Evolutionary conservation across 2,888 invertebrate genomes (phyloP).

Genomic region (Noctua pronuba): DNA sequence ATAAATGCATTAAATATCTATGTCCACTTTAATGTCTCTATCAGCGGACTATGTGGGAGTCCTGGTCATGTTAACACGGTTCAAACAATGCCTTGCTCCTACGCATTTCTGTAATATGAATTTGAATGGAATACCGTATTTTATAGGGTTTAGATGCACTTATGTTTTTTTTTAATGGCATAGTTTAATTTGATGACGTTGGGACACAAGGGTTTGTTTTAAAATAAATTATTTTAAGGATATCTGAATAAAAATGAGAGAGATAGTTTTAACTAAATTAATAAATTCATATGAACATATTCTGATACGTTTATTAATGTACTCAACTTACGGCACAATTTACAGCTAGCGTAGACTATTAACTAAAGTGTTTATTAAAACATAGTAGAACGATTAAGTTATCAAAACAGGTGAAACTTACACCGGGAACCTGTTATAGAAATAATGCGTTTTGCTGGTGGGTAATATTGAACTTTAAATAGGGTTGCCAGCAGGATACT

Average conservation of each 20-base stretch:
- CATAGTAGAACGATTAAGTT: slow-evolving; percentile 59
- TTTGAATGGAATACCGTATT: slow-evolving; percentile 57
- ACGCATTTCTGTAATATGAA: slow-evolving; percentile 63
- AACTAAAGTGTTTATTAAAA: slow-evolving; percentile 44
- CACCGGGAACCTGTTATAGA: slow-evolving; percentile 44
- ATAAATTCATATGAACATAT: slow-evolving; percentile 25
- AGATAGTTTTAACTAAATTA: slow-evolving; percentile 2
- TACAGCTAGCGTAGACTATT: slow-evolving; percentile 36
- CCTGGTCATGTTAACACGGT: slow-evolving; percentile 61
- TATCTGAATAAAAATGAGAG: slow-evolving; percentile 17
- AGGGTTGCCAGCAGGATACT: slow-evolving; percentile 51
- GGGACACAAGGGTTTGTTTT: background rate
- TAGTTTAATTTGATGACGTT: slow-evolving; percentile 7
- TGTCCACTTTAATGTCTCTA: slow-evolving; percentile 64
- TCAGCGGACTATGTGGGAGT: slow-evolving; percentile 65
- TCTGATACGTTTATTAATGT: slow-evolving; percentile 39
- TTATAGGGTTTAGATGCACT: slow-evolving; percentile 37
- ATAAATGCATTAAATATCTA: slow-evolving; percentile 41
- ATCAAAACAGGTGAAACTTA: slow-evolving; percentile 52
- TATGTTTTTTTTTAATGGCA: background rate
- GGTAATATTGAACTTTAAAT: slow-evolving; percentile 25
- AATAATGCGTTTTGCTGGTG: slow-evolving; percentile 35
- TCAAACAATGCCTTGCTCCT: slow-evolving; percentile 64
- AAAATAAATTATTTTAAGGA: background rate
- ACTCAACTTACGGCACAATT: slow-evolving; percentile 46